A percentile compares a stretch with the other conserved stretches of the same genome.
Conservation (phyloP, 1,140 invertebrate species). For the Procambarus virginalis region DNA sequence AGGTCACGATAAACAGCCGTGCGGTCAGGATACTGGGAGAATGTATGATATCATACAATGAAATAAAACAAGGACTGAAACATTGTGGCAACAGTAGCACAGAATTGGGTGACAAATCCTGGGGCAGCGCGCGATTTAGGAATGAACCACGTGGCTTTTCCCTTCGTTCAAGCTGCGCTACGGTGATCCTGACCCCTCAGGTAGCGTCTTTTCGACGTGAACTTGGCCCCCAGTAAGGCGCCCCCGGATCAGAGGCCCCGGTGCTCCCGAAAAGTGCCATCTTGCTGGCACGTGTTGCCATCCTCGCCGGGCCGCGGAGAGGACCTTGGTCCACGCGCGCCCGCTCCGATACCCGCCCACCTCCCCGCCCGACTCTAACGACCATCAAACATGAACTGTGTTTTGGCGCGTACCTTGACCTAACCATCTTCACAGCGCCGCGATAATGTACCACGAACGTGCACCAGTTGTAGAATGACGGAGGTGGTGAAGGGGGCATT, state of each 20-base stretch:
- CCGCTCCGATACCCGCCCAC: neutral
- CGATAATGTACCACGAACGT: neutral
- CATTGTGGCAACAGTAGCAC: conserved; percentile 5
- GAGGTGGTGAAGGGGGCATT: neutral
- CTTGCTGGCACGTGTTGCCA: neutral
- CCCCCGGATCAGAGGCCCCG: neutral
- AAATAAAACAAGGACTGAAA: neutral
- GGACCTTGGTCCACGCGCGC: neutral
- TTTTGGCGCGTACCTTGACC: no score
- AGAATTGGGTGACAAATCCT: neutral
- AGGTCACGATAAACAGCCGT: no score
- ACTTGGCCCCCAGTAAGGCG: neutral
- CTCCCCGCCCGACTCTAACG: neutral
- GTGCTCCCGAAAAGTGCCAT: neutral
- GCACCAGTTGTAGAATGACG: neutral
- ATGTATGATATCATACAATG: no score
- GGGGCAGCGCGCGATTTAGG: neutral
- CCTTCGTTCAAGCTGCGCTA: neutral
- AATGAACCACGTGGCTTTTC: neutral
- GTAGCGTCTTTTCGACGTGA: neutral
- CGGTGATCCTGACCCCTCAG: neutral
- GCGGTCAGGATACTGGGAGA: no score
- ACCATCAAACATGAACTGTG: no score
- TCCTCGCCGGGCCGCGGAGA: no score
- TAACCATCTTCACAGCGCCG: neutral